These are phyloP conservation scores for Zophobas atratus DNA, from an alignment of 1,140 invertebrate genomes.

Conservation along the genomic window DNA sequence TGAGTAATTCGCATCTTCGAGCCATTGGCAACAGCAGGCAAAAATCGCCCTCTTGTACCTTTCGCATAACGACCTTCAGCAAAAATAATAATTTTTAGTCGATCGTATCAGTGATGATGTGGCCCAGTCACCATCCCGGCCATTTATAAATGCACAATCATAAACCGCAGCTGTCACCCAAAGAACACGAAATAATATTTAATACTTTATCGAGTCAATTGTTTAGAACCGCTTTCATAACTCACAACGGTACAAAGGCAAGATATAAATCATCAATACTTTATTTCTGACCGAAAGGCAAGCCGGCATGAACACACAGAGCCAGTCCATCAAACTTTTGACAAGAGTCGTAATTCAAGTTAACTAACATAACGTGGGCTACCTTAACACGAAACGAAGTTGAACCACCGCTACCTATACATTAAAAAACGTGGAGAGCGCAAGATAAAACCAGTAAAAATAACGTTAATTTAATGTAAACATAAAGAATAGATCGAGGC, in stretches of 20 bases:
- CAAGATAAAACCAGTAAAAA: conserved; percentile 50
- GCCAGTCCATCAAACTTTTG: conserved; percentile 43
- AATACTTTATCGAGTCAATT: conserved; percentile 37
- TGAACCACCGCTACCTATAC: conserved; percentile 11
- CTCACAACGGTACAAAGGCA: conserved; percentile 33
- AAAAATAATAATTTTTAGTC: no score
- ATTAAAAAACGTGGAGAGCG: conserved; percentile 15
- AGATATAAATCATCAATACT: conserved; percentile 47
- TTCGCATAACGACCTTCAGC: no score
- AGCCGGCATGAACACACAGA: conserved; percentile 26
- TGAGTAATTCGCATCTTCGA: no score
- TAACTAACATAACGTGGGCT: conserved; percentile 43
- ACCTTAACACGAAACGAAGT: conserved; percentile 38
- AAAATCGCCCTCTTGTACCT: no score
- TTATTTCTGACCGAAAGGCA: conserved; percentile 41
- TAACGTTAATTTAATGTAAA: conserved; percentile 61
- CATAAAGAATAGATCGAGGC: conserved; percentile 57
- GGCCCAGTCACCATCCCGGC: background rate
- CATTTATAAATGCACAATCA: conserved; percentile 22
- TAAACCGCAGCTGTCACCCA: conserved; percentile 8
- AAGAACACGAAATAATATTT: conserved; percentile 29
- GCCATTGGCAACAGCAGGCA: no score
- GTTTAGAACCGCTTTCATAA: conserved; percentile 42
- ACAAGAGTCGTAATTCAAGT: conserved; percentile 44
- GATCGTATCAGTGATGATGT: background rate